Conservation (phyloP, 1,140 invertebrate species). For the Macrocentrus cingulum region DNA sequence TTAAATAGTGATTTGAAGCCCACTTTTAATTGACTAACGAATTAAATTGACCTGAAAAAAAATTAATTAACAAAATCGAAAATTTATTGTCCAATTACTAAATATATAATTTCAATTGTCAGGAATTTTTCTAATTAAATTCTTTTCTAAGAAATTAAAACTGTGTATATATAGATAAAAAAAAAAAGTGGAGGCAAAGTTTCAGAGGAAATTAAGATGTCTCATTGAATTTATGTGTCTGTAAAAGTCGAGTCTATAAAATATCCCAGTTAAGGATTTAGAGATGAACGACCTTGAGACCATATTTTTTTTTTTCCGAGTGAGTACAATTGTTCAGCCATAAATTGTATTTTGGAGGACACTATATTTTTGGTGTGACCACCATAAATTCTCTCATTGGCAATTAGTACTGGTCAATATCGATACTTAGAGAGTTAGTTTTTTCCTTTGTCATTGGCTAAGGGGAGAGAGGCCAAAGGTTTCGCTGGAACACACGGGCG, state of each 20-base stretch:
- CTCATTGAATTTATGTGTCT: conserved; percentile 7
- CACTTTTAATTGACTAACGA: no score
- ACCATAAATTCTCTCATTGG: conserved; percentile 18
- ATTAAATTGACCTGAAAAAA: no score
- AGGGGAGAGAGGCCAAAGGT: not conserved
- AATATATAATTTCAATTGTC: no score
- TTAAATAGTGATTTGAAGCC: no score
- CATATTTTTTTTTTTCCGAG: not conserved
- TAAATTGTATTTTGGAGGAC: conserved; percentile 4
- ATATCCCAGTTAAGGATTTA: not conserved
- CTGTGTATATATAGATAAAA: not conserved
- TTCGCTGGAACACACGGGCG: no score
- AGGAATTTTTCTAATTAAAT: no score
- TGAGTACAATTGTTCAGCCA: not conserved
- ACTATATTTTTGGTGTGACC: conserved; percentile 11
- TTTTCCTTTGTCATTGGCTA: conserved; percentile 8
- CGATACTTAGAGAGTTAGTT: not conserved
- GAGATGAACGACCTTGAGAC: not conserved
- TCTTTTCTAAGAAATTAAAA: no score
- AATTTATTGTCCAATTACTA: no score
- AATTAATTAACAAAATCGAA: no score
- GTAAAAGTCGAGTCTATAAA: conserved; percentile 4
- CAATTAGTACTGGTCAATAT: conserved; percentile 18
- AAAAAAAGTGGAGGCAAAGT: not conserved
- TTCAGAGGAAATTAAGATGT: not conserved